phyloP scores from a whole-genome alignment of 2,888 invertebrate genomes.

The Pegoplata infirma region DNA sequence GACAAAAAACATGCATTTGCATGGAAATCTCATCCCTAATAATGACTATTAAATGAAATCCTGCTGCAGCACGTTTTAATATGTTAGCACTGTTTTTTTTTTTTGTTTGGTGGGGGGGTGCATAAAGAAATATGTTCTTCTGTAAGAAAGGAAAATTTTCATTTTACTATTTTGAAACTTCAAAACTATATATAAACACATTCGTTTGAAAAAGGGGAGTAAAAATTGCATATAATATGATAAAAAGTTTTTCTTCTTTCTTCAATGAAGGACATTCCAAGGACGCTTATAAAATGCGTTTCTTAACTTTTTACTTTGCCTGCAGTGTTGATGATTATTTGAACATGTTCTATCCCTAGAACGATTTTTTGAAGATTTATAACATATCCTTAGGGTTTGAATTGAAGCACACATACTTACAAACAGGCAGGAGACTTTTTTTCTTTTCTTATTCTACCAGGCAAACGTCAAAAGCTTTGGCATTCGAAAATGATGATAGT shows the following conservation, averaged over 20 bases:
- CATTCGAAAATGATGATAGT: constrained; percentile 44
- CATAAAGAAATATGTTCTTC: neutral
- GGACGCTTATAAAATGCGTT: constrained; percentile 62
- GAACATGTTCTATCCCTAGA: constrained; percentile 19
- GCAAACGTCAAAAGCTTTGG: constrained; percentile 53
- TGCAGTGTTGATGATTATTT: constrained; percentile 33
- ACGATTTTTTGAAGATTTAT: constrained; percentile 54
- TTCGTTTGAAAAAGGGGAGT: neutral
- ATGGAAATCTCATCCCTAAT: too few relatives aligned
- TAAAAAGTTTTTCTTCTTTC: neutral
- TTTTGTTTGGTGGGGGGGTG: neutral
- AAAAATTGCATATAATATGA: constrained; percentile 25
- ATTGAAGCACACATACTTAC: constrained; percentile 13
- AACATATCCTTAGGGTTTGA: constrained; percentile 53
- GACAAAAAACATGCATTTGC: too few relatives aligned
- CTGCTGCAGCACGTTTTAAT: constrained; percentile 25
- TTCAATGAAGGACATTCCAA: constrained; percentile 66
- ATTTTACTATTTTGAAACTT: neutral
- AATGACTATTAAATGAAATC: constrained; percentile 39
- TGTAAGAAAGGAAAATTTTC: neutral
- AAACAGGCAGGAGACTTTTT: neutral
- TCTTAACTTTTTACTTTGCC: constrained; percentile 23
- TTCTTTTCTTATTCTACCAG: constrained; percentile 19
- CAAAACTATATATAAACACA: neutral
- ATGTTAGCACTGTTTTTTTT: constrained; percentile 13